These are phyloP conservation scores for Spicauda simplicius DNA, from an alignment of 2,888 invertebrate genomes.

Conservation along the genomic window DNA sequence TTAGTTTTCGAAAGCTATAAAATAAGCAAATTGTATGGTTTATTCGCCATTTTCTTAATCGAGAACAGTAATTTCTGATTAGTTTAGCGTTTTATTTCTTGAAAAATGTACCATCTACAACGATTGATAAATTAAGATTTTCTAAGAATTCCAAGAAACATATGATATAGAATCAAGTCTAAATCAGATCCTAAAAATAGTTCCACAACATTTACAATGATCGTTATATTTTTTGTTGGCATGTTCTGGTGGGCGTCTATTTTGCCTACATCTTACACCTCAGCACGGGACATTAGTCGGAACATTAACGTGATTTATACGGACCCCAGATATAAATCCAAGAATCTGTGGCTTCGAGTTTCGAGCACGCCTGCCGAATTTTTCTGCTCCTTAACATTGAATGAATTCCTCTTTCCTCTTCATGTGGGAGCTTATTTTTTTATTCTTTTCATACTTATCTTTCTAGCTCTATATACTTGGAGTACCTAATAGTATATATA, in stretches of 20 bases:
- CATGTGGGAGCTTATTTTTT: background rate
- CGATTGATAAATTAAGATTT: background rate
- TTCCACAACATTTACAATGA: slow-evolving; percentile 23
- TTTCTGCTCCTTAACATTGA: slow-evolving; percentile 52
- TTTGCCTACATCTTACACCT: slow-evolving; percentile 61
- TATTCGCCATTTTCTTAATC: no score
- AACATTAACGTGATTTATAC: slow-evolving; percentile 75
- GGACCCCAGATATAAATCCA: slow-evolving; percentile 66
- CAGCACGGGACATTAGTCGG: slow-evolving; percentile 63
- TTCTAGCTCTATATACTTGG: no score
- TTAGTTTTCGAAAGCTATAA: no score
- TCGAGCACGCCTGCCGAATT: slow-evolving; percentile 62
- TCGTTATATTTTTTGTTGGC: slow-evolving; percentile 38
- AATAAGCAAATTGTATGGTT: no score
- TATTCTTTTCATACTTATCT: background rate
- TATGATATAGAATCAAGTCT: background rate
- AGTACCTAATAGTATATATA: no score
- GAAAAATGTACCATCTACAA: no score
- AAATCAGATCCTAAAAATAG: background rate
- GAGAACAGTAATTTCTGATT: no score
- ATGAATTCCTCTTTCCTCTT: slow-evolving; percentile 31
- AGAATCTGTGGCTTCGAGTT: slow-evolving; percentile 55
- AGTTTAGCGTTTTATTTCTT: background rate
- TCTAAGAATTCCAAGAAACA: background rate
- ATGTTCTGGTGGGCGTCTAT: slow-evolving; percentile 44